Conservation (phyloP, 2,797 vertebrate genomes). For the Hafferia zeledoni region DNA sequence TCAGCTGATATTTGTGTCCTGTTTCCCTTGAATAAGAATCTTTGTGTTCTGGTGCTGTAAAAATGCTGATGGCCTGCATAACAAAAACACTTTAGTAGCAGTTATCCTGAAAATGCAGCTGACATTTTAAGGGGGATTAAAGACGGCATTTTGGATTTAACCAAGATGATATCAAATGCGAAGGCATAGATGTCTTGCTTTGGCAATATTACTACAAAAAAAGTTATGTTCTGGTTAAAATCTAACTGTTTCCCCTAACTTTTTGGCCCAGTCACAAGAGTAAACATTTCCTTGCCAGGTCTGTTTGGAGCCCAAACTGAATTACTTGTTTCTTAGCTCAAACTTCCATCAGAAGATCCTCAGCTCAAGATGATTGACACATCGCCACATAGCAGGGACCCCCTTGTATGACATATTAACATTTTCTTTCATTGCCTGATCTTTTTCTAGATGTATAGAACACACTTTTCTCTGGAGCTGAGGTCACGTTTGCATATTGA, state of each 20-base stretch:
- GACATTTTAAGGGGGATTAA: background rate
- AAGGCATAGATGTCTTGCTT: background rate
- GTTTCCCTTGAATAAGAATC: background rate
- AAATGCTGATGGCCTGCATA: background rate
- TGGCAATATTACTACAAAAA: background rate
- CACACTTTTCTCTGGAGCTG: background rate
- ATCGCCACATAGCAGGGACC: background rate
- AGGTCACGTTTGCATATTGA: background rate
- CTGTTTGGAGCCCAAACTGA: background rate
- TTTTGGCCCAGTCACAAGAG: background rate
- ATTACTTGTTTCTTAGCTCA: background rate
- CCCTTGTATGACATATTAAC: background rate
- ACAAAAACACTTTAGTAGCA: background rate
- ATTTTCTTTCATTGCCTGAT: constrained; percentile 8
- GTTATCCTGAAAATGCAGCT: background rate
- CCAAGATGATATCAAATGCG: background rate
- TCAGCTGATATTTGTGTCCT: background rate
- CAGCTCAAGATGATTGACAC: background rate
- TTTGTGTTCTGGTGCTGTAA: background rate
- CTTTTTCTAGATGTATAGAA: background rate
- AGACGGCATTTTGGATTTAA: background rate
- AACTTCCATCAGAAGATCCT: background rate
- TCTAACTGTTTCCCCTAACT: background rate
- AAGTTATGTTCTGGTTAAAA: background rate
- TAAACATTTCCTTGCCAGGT: background rate